Percentiles rank a stretch among this genome's conserved stretches.
phyloP scores from a whole-genome alignment of 1,140 invertebrate genomes.

The Formica selysi region DNA sequence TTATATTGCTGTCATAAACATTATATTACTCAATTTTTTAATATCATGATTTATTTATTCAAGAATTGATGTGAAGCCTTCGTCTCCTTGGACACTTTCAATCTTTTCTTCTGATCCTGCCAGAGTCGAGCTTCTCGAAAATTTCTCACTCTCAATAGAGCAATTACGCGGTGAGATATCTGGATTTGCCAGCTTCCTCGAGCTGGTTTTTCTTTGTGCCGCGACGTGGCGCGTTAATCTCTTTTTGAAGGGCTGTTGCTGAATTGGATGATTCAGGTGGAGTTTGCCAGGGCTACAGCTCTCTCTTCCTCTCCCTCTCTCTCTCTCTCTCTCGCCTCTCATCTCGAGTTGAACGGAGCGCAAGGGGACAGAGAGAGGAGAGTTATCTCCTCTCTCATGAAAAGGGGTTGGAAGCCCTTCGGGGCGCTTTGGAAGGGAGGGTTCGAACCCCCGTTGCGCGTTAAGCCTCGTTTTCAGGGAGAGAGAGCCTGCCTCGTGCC shows the following conservation, averaged over 20 bases:
- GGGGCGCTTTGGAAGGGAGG: conserved; percentile 64
- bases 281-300: conserved; percentile 69
- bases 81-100: neutral
- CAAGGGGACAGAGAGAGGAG: neutral
- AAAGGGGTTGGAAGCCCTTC: conserved; percentile 76
- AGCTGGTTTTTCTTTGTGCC: conserved; percentile 67
- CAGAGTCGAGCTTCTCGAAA: conserved; percentile 33
- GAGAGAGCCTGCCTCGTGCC: conserved; percentile 32
- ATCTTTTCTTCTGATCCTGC: conserved; percentile 24
- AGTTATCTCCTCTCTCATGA: conserved; percentile 64
- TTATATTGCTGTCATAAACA: neutral
- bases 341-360: neutral
- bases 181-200: conserved; percentile 66
- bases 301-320: neutral
- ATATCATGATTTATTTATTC: neutral
- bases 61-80: conserved; percentile 13
- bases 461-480: conserved; percentile 73
- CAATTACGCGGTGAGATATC: conserved; percentile 65
- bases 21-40: neutral
- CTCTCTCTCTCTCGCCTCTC: conserved; percentile 49
- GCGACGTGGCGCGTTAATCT: conserved; percentile 74
- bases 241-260: conserved; percentile 68
- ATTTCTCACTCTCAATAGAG: conserved; percentile 61
- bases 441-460: conserved; percentile 71
- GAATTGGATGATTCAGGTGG: conserved; percentile 77